Evolutionary conservation across 1,140 invertebrate species (phyloP).

Genomic region (honey bee (Apis mellifera)): Amel_HAv3.1 CM009934.2:5009501-5010000

Average conservation of each 20-base stretch:
- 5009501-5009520: too few species aligned
- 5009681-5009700: too few species aligned
- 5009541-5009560: too few species aligned
- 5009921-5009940: constrained; percentile 7
- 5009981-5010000: constrained; percentile 13
- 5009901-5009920: constrained; percentile 1
- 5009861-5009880: constrained; percentile 26
- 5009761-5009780: not conserved
- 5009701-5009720: too few species aligned
- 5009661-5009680: too few species aligned
- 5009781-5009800: not conserved
- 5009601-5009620: too few species aligned
- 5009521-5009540: too few species aligned
- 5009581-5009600: too few species aligned
- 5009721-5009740: too few species aligned
- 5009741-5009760: not conserved
- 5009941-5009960: constrained; percentile 9
- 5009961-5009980: constrained; percentile 19
- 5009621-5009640: too few species aligned
- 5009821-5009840: constrained; percentile 9
- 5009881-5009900: constrained; percentile 23
- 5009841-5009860: not conserved
- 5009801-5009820: constrained; percentile 14
- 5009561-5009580: too few species aligned
- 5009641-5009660: too few species aligned